Evolutionary conservation across 1,140 invertebrate genomes (phyloP), one percentile per base, ranked within the genome.

Genomic region (Drosophila pandora): DNA sequence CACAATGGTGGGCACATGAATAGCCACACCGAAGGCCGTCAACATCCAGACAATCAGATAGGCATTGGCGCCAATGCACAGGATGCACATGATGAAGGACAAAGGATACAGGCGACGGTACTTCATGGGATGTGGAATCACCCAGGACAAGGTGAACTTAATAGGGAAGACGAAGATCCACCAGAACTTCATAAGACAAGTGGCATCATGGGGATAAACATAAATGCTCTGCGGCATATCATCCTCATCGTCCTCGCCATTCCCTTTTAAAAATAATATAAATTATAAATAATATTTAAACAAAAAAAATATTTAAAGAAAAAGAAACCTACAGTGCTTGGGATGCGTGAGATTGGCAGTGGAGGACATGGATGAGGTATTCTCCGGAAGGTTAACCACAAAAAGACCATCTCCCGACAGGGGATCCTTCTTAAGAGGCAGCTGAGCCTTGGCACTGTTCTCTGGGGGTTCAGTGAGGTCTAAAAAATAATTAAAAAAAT

Each of bases 41-140:
- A 98, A 95, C 95, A 98, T 97, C 97, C 97, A 99, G 0, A 97
- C 95, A 9, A 97, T 95, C 21, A 98, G 76, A 82, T 98, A 99
- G 0, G 97, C 97, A 45, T 96, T 95, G 1, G 94, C 87, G 0
- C 95, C 97, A 55, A 98, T 97, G 95, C 96, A 97, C 0, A 97
- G 92, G 9, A 98, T 94, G 80, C 96, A 97, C 94, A 98, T 95
- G 0, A 97, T 58, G 75, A 98, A 98, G 0, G 96, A 96, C 0
- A 97, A 3, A 0, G 95, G 94, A 88, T 96, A 98, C 52, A 94
- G 93, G 37, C 93, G 94, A 73, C 95, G 95, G 61, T 92, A 91
- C n/a, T 91, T 93, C 69, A 94, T 92, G 41, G 96, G 95, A 83
- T 98, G 96, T 0, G 97, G 97, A 52, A 98, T 94, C 0, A 96